These are phyloP conservation scores for Lepidurus apus DNA, from an alignment of 1,140 invertebrate species.

Conservation along the genomic window DNA sequence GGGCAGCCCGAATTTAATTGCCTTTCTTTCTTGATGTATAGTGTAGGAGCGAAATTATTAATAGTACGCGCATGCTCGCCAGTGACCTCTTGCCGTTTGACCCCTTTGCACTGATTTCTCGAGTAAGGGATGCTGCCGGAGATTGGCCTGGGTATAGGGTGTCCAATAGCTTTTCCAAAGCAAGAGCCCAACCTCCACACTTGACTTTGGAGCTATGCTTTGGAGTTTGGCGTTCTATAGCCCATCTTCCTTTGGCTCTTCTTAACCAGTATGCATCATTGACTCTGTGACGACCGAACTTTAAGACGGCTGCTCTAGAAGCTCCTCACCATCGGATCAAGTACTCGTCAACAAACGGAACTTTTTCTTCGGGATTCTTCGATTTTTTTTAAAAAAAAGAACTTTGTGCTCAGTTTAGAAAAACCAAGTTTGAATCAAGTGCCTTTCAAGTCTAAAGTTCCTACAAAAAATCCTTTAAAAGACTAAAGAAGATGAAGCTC, in stretches of 20 bases:
- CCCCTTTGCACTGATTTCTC: slow-evolving; percentile 4
- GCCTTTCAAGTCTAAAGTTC: not conserved
- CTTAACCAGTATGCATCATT: slow-evolving; percentile 19
- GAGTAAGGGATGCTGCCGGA: slow-evolving; percentile 1
- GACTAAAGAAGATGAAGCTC: not conserved
- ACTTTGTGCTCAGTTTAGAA: not conserved
- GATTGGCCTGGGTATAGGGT: slow-evolving; percentile 18
- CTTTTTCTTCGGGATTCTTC: too few species aligned
- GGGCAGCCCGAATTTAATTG: slow-evolving; percentile 10
- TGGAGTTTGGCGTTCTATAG: slow-evolving; percentile 3
- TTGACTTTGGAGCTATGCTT: slow-evolving; percentile 12
- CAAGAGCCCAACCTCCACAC: slow-evolving; percentile 13
- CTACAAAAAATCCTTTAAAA: not conserved
- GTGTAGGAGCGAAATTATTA: not conserved
- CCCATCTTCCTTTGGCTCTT: not conserved
- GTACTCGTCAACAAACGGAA: too few species aligned
- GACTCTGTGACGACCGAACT: slow-evolving; percentile 7
- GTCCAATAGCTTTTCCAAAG: not conserved
- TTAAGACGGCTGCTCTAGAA: not conserved
- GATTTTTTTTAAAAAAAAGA: too few species aligned
- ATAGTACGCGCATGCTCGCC: slow-evolving; percentile 13
- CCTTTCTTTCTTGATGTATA: not conserved
- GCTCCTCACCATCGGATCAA: not conserved
- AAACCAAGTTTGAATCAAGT: not conserved
- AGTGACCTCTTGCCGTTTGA: slow-evolving; percentile 18